Conservation (phyloP, 35 echinoderm and acorn worm species). For the Hemicentrotus pulcherrimus region DNA sequence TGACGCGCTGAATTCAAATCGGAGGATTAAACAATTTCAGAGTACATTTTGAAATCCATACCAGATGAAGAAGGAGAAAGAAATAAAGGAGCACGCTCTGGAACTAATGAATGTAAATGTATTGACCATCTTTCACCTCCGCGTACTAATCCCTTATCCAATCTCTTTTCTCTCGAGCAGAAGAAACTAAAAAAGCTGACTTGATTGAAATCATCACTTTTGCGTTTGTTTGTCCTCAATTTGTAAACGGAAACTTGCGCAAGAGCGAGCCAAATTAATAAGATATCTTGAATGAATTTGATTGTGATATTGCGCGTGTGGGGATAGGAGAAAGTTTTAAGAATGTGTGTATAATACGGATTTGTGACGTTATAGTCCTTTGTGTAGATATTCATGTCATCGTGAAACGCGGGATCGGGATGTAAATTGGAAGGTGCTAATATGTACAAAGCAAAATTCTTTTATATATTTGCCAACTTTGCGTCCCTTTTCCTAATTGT, state of each 20-base stretch:
- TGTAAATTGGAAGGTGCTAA: background rate
- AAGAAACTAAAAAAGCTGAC: background rate
- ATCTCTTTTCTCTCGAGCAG: background rate
- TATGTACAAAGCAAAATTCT: background rate
- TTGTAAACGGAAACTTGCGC: conserved; percentile 3
- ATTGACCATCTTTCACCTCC: background rate
- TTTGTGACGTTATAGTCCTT: background rate
- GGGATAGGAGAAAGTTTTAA: background rate
- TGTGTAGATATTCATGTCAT: background rate
- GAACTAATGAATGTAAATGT: conserved; percentile 19
- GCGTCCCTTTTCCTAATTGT: background rate
- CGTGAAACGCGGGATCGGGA: background rate
- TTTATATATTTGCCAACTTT: background rate
- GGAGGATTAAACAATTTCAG: conserved; percentile 11
- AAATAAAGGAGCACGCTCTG: background rate
- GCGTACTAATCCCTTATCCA: background rate
- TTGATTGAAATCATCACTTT: conserved; percentile 8
- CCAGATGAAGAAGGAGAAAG: background rate
- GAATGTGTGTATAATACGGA: background rate
- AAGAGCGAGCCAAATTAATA: conserved; percentile 10
- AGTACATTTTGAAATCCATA: conserved; percentile 19
- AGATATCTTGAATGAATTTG: background rate
- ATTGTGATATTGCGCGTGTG: background rate
- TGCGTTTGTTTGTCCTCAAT: background rate
- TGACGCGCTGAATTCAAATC: conserved; percentile 1